Evolutionary conservation across 2,113 vertebrate genomes (phyloP).

Genomic region (Toxostoma redivivum): DNA sequence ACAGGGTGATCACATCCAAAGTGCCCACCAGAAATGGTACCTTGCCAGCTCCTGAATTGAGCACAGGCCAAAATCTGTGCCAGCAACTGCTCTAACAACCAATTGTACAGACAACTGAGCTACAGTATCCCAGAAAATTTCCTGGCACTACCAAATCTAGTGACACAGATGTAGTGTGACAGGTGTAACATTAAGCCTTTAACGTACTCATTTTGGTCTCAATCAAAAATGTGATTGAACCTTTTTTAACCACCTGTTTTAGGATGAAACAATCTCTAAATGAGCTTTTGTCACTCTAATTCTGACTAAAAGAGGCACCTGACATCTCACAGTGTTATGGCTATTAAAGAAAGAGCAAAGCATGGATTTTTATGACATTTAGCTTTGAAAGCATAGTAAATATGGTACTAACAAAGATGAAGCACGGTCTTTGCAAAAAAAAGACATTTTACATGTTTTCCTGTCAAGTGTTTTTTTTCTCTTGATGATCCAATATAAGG

Average conservation of each 20-base stretch:
- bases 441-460: not conserved
- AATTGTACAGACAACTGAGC: not conserved
- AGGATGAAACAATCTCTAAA: not conserved
- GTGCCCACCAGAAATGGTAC: not conserved
- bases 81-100: not conserved
- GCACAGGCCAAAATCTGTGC: not conserved
- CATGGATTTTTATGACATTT: not conserved
- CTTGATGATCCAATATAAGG: not conserved
- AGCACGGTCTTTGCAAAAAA: accelerated
- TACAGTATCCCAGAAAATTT: not conserved
- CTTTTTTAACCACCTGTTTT: not conserved
- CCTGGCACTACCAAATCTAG: not conserved
- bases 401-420: not conserved
- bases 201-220: not conserved
- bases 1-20: not conserved
- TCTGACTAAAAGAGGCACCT: not conserved
- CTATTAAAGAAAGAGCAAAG: not conserved
- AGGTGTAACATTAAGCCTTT: not conserved
- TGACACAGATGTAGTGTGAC: not conserved
- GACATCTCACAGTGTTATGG: not conserved
- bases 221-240: not conserved
- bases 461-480: not conserved
- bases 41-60: not conserved
- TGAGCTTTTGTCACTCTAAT: not conserved
- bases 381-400: not conserved